Percentiles rank a stretch among this genome's conserved stretches.
phyloP scores from a whole-genome alignment of 2,113 vertebrate species.

The Piaya cayana region DNA sequence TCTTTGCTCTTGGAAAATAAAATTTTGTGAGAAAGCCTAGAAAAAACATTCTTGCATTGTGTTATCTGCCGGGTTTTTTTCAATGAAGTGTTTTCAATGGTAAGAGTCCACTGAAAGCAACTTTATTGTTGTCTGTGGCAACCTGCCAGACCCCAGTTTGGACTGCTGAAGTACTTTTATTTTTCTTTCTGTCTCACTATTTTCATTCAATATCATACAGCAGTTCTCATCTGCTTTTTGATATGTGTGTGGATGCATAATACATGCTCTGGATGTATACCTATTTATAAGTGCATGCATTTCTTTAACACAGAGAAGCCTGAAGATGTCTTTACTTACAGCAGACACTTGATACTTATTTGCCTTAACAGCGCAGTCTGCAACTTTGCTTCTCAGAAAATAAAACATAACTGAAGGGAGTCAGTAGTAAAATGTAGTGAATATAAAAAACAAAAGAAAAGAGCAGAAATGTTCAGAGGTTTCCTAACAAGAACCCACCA shows the following conservation, averaged over 20 bases:
- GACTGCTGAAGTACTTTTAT: neutral
- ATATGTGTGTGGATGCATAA: neutral
- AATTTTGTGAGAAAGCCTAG: neutral
- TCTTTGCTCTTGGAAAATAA: neutral
- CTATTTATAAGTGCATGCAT: fast-evolving
- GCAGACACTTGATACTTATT: neutral
- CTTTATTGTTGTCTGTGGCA: neutral
- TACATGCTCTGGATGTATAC: neutral
- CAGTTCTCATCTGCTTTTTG: neutral
- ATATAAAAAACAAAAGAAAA: neutral
- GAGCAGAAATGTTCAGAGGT: neutral
- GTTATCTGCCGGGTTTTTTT: neutral
- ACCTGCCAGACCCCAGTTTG: neutral
- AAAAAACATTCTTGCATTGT: neutral
- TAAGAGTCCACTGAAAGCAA: neutral
- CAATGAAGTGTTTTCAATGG: neutral
- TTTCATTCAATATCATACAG: neutral
- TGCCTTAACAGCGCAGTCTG: neutral
- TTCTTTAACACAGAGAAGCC: neutral
- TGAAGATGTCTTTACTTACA: neutral
- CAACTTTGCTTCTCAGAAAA: neutral
- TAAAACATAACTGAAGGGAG: neutral
- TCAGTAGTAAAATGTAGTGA: neutral
- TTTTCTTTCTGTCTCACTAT: neutral
- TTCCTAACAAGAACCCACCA: neutral